Evolutionary conservation across 2,113 vertebrate species (phyloP).

Genomic region (Delphinus delphis): DNA sequence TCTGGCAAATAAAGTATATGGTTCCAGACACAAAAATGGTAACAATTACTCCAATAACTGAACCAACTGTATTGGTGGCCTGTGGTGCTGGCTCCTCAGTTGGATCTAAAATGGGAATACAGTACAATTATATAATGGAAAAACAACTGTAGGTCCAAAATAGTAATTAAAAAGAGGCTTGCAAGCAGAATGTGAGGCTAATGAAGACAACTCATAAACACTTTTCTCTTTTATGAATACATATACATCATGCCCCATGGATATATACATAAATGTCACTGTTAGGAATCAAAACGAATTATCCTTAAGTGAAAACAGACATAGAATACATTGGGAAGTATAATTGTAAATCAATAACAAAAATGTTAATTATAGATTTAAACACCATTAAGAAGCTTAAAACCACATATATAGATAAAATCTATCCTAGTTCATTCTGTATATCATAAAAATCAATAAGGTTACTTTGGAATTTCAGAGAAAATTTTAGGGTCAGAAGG

Average conservation of each 20-base stretch:
- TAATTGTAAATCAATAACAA: neutral
- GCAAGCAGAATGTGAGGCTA: neutral
- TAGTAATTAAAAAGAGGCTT: neutral
- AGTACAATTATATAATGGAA: neutral
- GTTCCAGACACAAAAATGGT: conserved; percentile 95
- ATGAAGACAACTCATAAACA: neutral
- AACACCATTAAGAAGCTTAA: neutral
- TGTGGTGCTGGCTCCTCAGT: conserved; percentile 94
- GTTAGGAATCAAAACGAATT: conserved; percentile 35
- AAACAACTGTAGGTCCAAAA: conserved; percentile 13
- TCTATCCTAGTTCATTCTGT: neutral
- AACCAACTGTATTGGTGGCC: conserved; percentile 93
- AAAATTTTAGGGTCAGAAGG: neutral
- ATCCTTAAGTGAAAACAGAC: conserved; percentile 35
- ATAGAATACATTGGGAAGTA: neutral
- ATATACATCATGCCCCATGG: neutral
- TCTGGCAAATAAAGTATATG: conserved; percentile 96
- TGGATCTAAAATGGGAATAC: conserved; percentile 85
- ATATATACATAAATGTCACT: conserved; percentile 19
- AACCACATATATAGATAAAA: neutral
- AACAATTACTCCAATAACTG: conserved; percentile 95
- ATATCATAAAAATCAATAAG: neutral
- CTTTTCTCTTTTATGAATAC: neutral
- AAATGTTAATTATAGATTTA: conserved; percentile 6
- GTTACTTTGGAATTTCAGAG: conserved; percentile 5